These are phyloP conservation scores for Mormyrops boulengeri DNA, from an alignment of 2,797 vertebrate species.

Conservation along the genomic window DNA sequence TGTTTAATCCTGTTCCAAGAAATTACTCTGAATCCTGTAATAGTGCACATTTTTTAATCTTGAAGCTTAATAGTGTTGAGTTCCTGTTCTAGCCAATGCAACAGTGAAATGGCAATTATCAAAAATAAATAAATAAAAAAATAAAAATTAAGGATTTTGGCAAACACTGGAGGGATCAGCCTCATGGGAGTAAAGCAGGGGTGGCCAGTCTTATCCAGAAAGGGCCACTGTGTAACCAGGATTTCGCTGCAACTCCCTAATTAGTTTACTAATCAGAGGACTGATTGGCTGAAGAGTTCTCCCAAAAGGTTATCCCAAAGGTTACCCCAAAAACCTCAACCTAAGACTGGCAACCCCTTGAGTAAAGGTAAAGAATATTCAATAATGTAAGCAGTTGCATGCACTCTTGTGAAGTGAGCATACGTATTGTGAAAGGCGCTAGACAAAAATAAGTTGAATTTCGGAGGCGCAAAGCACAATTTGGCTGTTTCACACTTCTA, in stretches of 20 bases:
- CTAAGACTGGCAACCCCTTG: neutral
- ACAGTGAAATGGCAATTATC: neutral
- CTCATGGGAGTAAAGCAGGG: neutral
- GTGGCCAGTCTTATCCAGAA: neutral
- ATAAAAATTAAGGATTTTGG: neutral
- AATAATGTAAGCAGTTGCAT: neutral
- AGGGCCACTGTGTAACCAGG: neutral
- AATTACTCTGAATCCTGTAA: neutral
- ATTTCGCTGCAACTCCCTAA: neutral
- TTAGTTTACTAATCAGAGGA: neutral
- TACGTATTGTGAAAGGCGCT: neutral
- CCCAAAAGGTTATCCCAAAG: neutral
- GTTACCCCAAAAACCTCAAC: neutral
- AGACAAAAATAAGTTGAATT: neutral
- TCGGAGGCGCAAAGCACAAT: neutral
- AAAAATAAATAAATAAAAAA: neutral
- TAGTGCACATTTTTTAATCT: neutral
- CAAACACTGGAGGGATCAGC: neutral
- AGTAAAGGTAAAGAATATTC: neutral
- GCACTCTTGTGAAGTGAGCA: neutral
- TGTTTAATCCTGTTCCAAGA: neutral
- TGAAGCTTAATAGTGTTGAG: neutral
- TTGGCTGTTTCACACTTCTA: neutral
- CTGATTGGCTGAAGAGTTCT: neutral
- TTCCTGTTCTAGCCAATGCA: neutral